A percentile compares a stretch with the other conserved stretches of the same genome.
These are phyloP conservation scores for Pteronotus mesoamericanus DNA, from an alignment of 2,797 vertebrate species.

Conservation along the genomic window DNA sequence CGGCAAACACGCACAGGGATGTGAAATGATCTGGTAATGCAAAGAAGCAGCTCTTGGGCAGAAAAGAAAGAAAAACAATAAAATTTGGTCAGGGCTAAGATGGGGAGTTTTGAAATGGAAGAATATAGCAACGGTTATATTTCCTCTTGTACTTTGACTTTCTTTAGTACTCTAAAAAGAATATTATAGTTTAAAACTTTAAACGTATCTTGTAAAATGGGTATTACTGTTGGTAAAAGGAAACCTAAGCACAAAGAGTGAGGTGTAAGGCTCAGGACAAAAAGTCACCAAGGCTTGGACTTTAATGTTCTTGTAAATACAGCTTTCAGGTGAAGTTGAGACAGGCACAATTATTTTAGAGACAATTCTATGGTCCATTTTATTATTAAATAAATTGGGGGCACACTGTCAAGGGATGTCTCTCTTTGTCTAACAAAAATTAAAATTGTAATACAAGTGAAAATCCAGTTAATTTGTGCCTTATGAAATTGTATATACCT, in stretches of 20 bases:
- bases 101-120: neutral
- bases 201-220: neutral
- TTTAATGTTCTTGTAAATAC: neutral
- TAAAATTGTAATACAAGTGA: slow-evolving; percentile 21
- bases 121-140: neutral
- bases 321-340: neutral
- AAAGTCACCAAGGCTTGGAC: neutral
- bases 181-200: neutral
- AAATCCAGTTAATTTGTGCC: slow-evolving; percentile 10
- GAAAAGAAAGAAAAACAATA: slow-evolving; percentile 21
- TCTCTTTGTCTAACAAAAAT: slow-evolving; percentile 25
- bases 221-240: neutral
- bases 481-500: neutral
- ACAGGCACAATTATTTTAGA: slow-evolving; percentile 35
- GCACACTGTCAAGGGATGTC: neutral
- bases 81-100: neutral
- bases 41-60: neutral
- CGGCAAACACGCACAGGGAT: neutral
- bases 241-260: slow-evolving; percentile 5
- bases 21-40: neutral
- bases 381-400: neutral
- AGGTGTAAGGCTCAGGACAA: neutral
- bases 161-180: neutral
- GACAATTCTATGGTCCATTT: neutral
- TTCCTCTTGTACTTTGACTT: neutral